Evolutionary conservation across 2,113 vertebrate species (phyloP).

Genomic region (Etia nguti): DNA sequence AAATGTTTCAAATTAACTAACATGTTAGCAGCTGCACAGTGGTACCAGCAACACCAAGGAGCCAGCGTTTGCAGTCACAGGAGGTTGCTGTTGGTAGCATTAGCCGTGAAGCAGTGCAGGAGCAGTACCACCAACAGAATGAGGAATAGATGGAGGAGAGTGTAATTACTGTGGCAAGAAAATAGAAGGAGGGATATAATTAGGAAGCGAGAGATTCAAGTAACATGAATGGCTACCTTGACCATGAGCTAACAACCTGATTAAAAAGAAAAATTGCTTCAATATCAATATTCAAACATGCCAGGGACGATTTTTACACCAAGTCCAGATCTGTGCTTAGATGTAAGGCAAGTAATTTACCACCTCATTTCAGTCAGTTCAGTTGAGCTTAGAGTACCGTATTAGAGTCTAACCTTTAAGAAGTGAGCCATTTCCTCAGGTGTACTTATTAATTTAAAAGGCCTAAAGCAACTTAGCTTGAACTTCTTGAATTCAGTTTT

Average conservation of each 20-base stretch:
- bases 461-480: neutral
- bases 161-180: neutral
- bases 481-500: neutral
- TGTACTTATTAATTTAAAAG: neutral
- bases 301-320: neutral
- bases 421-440: neutral
- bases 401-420: neutral
- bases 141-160: neutral
- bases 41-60: neutral
- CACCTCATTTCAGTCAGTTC: neutral
- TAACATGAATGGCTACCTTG: neutral
- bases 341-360: neutral
- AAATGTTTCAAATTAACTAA: neutral
- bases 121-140: neutral
- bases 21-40: neutral
- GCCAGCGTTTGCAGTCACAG: neutral
- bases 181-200: neutral
- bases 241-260: neutral
- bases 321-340: neutral
- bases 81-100: neutral
- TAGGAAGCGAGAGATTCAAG: neutral
- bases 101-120: neutral
- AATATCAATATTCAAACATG: neutral
- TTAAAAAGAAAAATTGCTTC: neutral
- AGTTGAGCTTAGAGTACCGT: neutral